phyloP scores from a whole-genome alignment of 2,113 vertebrate genomes.

The Cricetomys ansorgei region DNA sequence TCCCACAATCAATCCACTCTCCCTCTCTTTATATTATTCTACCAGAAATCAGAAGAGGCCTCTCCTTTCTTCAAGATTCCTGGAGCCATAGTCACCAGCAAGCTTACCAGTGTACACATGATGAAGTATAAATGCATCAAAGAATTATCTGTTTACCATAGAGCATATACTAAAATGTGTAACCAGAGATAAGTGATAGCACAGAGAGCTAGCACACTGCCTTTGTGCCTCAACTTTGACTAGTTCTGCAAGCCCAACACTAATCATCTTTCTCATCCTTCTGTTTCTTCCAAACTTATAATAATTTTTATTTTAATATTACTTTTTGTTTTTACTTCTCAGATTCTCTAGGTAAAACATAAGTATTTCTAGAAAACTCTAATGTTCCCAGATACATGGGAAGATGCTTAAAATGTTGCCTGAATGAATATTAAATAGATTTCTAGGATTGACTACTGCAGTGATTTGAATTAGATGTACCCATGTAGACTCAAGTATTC shows the following conservation, averaged over 20 bases:
- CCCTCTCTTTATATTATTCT: too few species aligned
- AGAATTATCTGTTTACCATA: neutral
- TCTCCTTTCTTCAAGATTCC: neutral
- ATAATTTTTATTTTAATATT: constrained; percentile 4
- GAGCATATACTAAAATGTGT: neutral
- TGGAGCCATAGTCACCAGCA: neutral
- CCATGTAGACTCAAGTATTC: neutral
- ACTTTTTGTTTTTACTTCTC: constrained; percentile 2
- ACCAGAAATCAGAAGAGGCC: neutral
- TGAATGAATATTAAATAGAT: neutral
- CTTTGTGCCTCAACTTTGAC: neutral
- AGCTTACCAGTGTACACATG: neutral
- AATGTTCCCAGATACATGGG: neutral
- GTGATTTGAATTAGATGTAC: neutral
- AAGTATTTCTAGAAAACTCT: neutral
- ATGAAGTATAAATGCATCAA: neutral
- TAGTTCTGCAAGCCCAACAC: neutral
- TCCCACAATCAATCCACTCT: neutral
- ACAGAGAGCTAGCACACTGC: neutral
- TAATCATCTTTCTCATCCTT: neutral
- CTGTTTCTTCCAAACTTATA: neutral
- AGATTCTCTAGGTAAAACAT: neutral
- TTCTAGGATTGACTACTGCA: neutral
- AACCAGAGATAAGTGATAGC: neutral
- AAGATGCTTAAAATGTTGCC: neutral